Percentiles rank a stretch among this genome's conserved stretches.
These are phyloP conservation scores for Celastrina argiolus DNA, from an alignment of 2,888 invertebrate species.

Conservation along the genomic window DNA sequence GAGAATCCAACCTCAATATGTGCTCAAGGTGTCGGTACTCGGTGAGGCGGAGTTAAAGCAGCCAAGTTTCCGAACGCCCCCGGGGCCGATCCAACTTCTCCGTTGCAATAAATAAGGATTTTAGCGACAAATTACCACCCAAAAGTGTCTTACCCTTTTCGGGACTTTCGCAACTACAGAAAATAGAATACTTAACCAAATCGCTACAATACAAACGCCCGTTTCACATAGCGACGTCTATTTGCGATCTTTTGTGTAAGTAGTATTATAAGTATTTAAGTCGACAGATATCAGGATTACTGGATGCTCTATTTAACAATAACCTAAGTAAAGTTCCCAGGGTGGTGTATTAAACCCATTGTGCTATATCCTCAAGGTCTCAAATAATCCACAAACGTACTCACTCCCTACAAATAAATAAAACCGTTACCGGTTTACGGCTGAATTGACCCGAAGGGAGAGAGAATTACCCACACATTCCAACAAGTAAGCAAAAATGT, in stretches of 20 bases:
- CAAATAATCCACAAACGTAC: conserved; percentile 21
- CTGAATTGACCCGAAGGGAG: neutral
- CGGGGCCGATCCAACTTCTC: conserved; percentile 71
- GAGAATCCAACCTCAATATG: conserved; percentile 72
- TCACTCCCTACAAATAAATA: neutral
- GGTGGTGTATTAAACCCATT: no score
- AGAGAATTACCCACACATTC: conserved; percentile 2
- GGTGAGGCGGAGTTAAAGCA: conserved; percentile 72
- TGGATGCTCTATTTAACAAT: no score
- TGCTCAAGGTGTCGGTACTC: conserved; percentile 71
- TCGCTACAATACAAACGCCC: conserved; percentile 25
- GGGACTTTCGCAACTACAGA: conserved; percentile 58
- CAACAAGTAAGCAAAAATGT: neutral
- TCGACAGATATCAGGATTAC: no score
- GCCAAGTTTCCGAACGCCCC: conserved; percentile 70
- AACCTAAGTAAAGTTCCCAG: no score
- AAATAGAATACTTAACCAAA: conserved; percentile 45
- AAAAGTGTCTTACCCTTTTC: conserved; percentile 68
- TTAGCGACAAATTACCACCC: conserved; percentile 76
- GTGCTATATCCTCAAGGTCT: neutral
- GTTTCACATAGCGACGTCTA: neutral
- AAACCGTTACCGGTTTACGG: neutral
- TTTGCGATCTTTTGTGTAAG: neutral
- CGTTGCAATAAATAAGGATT: conserved; percentile 77
- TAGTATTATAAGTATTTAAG: neutral